These are phyloP conservation scores for Trichonephila clavipes DNA, from an alignment of 1,140 invertebrate genomes.

Conservation along the genomic window DNA sequence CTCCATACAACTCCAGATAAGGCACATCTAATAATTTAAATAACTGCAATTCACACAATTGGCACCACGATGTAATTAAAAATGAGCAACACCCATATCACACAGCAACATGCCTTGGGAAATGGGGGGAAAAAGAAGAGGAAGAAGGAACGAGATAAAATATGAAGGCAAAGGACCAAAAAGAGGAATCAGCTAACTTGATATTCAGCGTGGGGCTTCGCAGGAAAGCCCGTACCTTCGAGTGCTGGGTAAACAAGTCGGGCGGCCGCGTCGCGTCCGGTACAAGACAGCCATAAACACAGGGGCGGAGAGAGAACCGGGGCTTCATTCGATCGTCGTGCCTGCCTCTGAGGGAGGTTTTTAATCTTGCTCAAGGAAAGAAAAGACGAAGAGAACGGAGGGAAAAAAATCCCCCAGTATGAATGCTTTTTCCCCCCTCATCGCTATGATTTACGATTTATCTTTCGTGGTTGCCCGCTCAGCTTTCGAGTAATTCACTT, in stretches of 20 bases:
- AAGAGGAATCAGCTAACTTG: conserved; percentile 53
- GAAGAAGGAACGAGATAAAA: background rate
- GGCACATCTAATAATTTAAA: too few relatives aligned
- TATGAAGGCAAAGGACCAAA: conserved; percentile 19
- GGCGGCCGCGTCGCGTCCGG: conserved; percentile 58
- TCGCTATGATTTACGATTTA: conserved; percentile 28
- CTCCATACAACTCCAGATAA: too few relatives aligned
- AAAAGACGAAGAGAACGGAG: background rate
- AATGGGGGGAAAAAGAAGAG: background rate
- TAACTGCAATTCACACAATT: background rate
- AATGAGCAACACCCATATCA: background rate
- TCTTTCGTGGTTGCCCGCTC: background rate
- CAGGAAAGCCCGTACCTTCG: conserved; percentile 70
- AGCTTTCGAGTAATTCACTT: conserved; percentile 4
- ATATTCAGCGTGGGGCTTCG: conserved; percentile 66
- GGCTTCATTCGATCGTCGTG: conserved; percentile 61
- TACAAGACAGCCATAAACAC: conserved; percentile 60
- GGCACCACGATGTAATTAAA: background rate
- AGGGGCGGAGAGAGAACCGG: conserved; percentile 15
- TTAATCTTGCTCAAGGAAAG: conserved; percentile 61
- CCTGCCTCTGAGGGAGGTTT: conserved; percentile 40
- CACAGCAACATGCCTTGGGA: background rate
- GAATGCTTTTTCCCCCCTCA: background rate
- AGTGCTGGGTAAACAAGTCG: conserved; percentile 74
- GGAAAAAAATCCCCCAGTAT: background rate